phyloP scores from a whole-genome alignment of 2,888 invertebrate genomes.

The Synergus gifuensis region DNA sequence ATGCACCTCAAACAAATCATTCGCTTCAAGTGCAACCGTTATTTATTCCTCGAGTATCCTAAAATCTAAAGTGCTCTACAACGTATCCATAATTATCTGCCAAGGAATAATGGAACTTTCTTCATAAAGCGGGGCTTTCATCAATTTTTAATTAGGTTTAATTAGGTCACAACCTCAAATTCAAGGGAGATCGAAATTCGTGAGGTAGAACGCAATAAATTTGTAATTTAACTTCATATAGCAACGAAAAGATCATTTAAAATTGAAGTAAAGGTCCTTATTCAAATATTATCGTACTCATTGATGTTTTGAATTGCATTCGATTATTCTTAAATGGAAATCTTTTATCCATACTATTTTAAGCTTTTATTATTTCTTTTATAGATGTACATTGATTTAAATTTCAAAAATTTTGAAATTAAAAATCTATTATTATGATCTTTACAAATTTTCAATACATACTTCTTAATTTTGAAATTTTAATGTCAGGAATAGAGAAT shows the following conservation, averaged over 20 bases:
- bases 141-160: slow-evolving; percentile 36
- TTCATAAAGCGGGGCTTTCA: slow-evolving; percentile 13
- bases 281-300: not conserved
- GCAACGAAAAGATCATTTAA: not conserved
- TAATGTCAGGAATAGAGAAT: no score
- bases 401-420: no score
- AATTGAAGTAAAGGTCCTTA: not conserved
- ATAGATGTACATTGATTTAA: no score
- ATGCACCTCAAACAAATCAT: not conserved
- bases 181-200: slow-evolving; percentile 10
- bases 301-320: no score
- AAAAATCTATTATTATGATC: no score
- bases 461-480: no score
- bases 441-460: no score
- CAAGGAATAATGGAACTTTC: slow-evolving; percentile 18
- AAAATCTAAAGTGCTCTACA: not conserved
- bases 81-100: slow-evolving; percentile 17
- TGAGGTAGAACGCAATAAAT: not conserved
- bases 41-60: not conserved
- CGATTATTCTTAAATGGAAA: no score
- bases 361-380: no score
- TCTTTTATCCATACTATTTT: no score
- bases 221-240: not conserved
- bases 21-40: not conserved
- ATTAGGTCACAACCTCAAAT: slow-evolving; percentile 10